Evolutionary conservation across 2,113 vertebrate genomes (phyloP).

Genomic region (Vanacampus margaritifer): DNA sequence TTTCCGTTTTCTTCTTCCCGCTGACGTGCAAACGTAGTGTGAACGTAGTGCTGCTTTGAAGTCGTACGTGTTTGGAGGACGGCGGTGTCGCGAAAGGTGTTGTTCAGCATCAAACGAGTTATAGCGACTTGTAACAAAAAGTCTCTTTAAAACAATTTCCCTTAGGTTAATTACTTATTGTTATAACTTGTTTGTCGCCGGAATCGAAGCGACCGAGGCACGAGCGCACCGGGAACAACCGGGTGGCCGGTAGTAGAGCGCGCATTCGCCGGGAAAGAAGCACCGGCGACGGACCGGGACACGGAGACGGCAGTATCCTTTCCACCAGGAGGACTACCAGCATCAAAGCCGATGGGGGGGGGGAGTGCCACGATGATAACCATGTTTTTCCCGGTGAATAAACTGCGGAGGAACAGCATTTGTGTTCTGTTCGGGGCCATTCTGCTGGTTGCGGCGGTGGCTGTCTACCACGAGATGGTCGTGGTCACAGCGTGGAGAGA

Average conservation of each 20-base stretch:
- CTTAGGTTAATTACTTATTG: not conserved
- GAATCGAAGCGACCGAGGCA: constrained; percentile 1
- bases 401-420: constrained; percentile 57
- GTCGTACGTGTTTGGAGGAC: too few relatives aligned
- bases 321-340: constrained; percentile 10
- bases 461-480: constrained; percentile 61
- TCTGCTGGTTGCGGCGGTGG: constrained; percentile 45
- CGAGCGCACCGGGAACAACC: not conserved
- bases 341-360: constrained; percentile 9
- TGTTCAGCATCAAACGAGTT: not conserved
- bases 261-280: constrained; percentile 9
- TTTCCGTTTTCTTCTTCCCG: not conserved
- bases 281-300: constrained; percentile 1
- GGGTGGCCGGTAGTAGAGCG: not conserved
- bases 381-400: constrained; percentile 62
- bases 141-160: not conserved
- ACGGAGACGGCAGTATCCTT: not conserved
- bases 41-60: too few relatives aligned
- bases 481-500: constrained; percentile 38
- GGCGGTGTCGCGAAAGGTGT: too few relatives aligned
- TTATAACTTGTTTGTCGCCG: not conserved
- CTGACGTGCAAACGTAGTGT: too few relatives aligned
- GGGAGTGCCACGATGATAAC: constrained; percentile 42
- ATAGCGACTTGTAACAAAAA: not conserved
- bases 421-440: constrained; percentile 48